These are phyloP conservation scores for Cynoglossus semilaevis DNA, from an alignment of 2,113 vertebrate species.

Conservation along the genomic window DNA sequence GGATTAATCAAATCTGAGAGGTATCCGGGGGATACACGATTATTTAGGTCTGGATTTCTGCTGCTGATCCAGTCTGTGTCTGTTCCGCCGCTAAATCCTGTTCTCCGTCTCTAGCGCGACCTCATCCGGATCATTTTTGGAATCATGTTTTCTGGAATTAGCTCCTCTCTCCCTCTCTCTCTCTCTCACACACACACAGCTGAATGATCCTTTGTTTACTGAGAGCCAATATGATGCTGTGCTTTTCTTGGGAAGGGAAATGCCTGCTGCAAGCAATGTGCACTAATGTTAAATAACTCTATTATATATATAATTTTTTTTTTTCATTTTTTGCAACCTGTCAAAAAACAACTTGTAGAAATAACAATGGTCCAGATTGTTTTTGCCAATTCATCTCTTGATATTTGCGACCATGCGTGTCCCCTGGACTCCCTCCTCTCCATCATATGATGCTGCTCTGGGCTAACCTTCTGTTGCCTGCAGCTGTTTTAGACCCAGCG, in stretches of 20 bases:
- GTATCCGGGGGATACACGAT: too few relatives aligned
- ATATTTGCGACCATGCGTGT: slow-evolving; percentile 8
- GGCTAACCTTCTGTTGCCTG: slow-evolving; percentile 55
- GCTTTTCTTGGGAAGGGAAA: slow-evolving; percentile 2
- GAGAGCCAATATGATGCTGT: slow-evolving; percentile 34
- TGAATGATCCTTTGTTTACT: slow-evolving; percentile 76
- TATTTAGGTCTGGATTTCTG: not conserved
- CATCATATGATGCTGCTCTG: slow-evolving; percentile 45
- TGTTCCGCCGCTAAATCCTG: slow-evolving; percentile 17
- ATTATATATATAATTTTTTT: not conserved
- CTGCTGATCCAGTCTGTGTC: slow-evolving; percentile 13
- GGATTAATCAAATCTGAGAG: too few relatives aligned
- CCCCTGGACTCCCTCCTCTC: slow-evolving; percentile 18
- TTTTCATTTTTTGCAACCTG: not conserved
- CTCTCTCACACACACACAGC: slow-evolving; percentile 33
- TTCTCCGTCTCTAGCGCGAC: slow-evolving; percentile 73
- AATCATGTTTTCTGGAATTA: slow-evolving; percentile 65
- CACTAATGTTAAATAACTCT: slow-evolving; percentile 8
- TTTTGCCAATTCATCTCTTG: slow-evolving; percentile 9
- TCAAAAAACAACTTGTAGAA: too few relatives aligned
- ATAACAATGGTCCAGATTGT: not conserved
- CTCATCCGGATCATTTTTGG: slow-evolving; percentile 72
- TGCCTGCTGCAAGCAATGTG: slow-evolving; percentile 20
- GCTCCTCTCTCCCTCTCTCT: slow-evolving; percentile 26
- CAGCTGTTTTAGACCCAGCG: slow-evolving; percentile 53